Evolutionary conservation across 2,888 invertebrate species (phyloP).

Genomic region (Barypeithes pellucidus): DNA sequence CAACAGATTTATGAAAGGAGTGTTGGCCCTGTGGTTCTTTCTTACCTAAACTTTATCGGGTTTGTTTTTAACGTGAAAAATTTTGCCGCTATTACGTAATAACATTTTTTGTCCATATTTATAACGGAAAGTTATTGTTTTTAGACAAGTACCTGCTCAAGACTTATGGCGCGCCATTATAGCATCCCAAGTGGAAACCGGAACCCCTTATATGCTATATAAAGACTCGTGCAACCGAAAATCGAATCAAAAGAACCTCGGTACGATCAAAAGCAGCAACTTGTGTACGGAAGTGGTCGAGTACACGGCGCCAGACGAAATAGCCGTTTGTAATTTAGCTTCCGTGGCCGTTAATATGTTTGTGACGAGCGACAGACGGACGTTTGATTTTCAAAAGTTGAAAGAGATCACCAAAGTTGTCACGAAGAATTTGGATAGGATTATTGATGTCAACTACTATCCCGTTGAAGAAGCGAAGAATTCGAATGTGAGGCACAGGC

Average conservation of each 20-base stretch:
- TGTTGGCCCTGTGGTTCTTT: no score
- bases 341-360: slow-evolving; percentile 98
- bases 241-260: slow-evolving; percentile 98
- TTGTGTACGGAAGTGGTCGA: slow-evolving; percentile 98
- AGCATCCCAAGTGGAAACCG: slow-evolving; percentile 97
- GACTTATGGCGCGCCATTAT: slow-evolving; percentile 95
- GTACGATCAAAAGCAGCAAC: slow-evolving; percentile 98
- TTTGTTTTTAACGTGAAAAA: no score
- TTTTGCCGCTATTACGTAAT: no score
- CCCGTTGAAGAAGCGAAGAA: slow-evolving; percentile 90
- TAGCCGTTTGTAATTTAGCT: slow-evolving; percentile 98
- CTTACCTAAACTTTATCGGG: no score
- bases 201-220: slow-evolving; percentile 97
- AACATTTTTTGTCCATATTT: no score
- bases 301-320: slow-evolving; percentile 92
- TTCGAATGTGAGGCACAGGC: slow-evolving; percentile 91
- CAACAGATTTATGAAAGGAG: no score
- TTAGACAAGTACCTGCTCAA: slow-evolving; percentile 82
- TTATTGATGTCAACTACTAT: slow-evolving; percentile 97
- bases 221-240: slow-evolving; percentile 98
- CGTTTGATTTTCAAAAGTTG: slow-evolving; percentile 90
- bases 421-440: slow-evolving; percentile 94
- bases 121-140: slow-evolving; percentile 11
- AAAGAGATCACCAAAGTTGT: slow-evolving; percentile 92
- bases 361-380: slow-evolving; percentile 82